Evolutionary conservation across 2,888 invertebrate species (phyloP).

Genomic region (Chrysolina oricalcia): DNA sequence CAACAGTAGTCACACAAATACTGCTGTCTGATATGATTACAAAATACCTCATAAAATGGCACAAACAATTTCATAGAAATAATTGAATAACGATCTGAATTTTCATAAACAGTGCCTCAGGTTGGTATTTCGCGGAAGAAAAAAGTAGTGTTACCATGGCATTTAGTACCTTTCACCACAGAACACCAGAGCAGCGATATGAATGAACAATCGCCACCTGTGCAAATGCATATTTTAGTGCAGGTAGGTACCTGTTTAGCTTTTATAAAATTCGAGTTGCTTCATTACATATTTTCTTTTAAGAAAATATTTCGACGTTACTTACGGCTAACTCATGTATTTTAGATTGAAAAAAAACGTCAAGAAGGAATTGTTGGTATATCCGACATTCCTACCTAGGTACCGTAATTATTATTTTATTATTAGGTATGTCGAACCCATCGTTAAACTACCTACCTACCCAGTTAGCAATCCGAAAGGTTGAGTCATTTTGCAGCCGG

Average conservation of each 20-base stretch:
- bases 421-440: background rate
- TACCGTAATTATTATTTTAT: background rate
- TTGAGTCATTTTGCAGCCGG: constrained; percentile 5
- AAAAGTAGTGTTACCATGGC: background rate
- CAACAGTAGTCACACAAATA: too few relatives aligned
- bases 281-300: too few relatives aligned
- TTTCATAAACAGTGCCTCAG: background rate
- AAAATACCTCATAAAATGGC: background rate
- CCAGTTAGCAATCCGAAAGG: background rate
- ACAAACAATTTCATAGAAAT: background rate
- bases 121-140: background rate
- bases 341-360: background rate
- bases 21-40: too few relatives aligned
- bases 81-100: background rate
- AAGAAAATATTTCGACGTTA: too few relatives aligned
- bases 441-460: background rate
- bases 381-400: background rate
- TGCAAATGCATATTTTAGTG: background rate
- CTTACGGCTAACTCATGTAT: background rate
- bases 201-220: constrained; percentile 15
- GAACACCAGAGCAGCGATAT: background rate
- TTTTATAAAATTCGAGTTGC: background rate
- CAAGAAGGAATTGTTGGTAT: background rate
- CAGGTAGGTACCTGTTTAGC: background rate
- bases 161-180: constrained; percentile 5